phyloP scores from a whole-genome alignment of 2,797 vertebrate genomes.

The Macropus fuliginosus region DNA sequence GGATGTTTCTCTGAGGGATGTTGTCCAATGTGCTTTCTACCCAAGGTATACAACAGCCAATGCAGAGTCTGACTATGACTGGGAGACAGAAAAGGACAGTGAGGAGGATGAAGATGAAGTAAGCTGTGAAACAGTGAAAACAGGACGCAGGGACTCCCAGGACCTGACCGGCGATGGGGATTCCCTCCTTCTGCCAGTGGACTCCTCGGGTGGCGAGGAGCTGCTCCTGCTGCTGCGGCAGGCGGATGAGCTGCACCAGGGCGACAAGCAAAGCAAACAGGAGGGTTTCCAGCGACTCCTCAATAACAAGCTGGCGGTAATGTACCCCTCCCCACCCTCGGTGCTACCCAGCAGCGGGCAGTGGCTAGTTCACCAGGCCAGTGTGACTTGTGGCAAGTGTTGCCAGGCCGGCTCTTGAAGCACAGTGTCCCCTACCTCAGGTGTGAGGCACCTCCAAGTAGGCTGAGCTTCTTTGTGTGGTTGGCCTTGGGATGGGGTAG shows the following conservation, averaged over 20 bases:
- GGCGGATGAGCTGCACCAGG: conserved; percentile 89
- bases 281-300: conserved; percentile 92
- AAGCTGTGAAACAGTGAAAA: conserved; percentile 93
- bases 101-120: conserved; percentile 89
- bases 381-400: neutral
- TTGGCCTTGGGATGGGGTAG: neutral
- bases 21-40: conserved; percentile 15
- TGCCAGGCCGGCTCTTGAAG: neutral
- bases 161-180: conserved; percentile 83
- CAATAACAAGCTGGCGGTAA: conserved; percentile 91
- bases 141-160: conserved; percentile 86
- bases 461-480: neutral
- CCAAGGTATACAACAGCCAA: conserved; percentile 94
- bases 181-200: conserved; percentile 17
- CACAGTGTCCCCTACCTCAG: neutral
- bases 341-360: neutral
- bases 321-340: neutral
- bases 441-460: neutral
- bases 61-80: conserved; percentile 94
- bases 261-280: conserved; percentile 85
- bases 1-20: neutral
- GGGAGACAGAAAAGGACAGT: conserved; percentile 88
- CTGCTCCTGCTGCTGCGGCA: conserved; percentile 90
- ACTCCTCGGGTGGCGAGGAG: conserved; percentile 85
- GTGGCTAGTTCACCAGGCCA: neutral